phyloP scores from a whole-genome alignment of 2,888 invertebrate species.

The Tenthredo scrophulariae region DNA sequence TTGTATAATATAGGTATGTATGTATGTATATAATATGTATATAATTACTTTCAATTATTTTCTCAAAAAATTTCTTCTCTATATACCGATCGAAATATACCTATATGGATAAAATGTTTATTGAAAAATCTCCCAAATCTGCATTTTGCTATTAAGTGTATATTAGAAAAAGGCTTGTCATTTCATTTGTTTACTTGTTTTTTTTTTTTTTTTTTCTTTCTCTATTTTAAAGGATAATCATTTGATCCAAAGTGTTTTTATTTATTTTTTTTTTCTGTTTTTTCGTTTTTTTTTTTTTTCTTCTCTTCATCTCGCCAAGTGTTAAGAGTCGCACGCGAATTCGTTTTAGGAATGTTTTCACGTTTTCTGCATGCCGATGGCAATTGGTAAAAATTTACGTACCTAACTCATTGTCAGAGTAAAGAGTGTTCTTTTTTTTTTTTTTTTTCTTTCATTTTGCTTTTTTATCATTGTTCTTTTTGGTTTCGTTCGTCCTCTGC shows the following conservation, averaged over 20 bases:
- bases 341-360: conserved; percentile 16
- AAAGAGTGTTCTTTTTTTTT: neutral
- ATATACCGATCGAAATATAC: conserved; percentile 17
- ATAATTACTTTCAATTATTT: conserved; percentile 42
- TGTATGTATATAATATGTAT: neutral
- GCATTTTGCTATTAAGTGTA: neutral
- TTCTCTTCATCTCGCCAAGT: neutral
- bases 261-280: conserved; percentile 24
- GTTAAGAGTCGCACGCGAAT: conserved; percentile 31
- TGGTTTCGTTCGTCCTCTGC: conserved; percentile 3
- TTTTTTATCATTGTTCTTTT: neutral
- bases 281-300: conserved; percentile 31
- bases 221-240: conserved; percentile 31
- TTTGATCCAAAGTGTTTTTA: conserved; percentile 9
- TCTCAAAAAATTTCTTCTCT: neutral
- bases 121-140: neutral
- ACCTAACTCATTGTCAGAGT: neutral
- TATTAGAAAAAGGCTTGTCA: conserved; percentile 28
- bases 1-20: neutral
- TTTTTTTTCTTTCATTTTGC: neutral
- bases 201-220: conserved; percentile 35
- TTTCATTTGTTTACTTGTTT: conserved; percentile 37
- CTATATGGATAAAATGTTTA: conserved; percentile 6
- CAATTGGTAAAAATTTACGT: conserved; percentile 7
- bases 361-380: neutral